Percentiles rank a stretch among this genome's conserved stretches.
Evolutionary conservation across 2,888 invertebrate species (phyloP).

Genomic region (Zelleria hepariella): DNA sequence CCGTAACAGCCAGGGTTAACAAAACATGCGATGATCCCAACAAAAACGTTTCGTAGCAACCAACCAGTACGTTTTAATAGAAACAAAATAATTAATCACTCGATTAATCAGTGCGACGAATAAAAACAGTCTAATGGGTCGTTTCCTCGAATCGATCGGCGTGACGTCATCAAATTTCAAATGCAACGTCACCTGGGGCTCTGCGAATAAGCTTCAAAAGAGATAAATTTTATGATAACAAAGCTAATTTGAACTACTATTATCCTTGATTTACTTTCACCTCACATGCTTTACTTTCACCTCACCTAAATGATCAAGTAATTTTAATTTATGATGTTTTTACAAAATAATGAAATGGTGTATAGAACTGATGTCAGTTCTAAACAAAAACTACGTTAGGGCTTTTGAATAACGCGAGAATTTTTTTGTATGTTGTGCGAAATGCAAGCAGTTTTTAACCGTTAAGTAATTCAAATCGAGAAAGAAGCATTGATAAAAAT

Average conservation of each 20-base stretch:
- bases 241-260: too few relatives aligned
- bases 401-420: too few relatives aligned
- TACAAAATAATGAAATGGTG: too few relatives aligned
- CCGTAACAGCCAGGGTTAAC: conserved; percentile 14
- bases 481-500: background rate
- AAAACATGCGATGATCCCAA: conserved; percentile 25
- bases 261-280: too few relatives aligned
- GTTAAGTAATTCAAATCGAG: conserved; percentile 13
- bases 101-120: conserved; percentile 71
- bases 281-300: too few relatives aligned
- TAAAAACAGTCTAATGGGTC: conserved; percentile 70
- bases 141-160: conserved; percentile 65
- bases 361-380: too few relatives aligned
- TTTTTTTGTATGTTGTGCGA: too few relatives aligned
- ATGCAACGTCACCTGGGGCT: conserved; percentile 47
- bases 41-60: conserved; percentile 34
- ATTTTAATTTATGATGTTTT: too few relatives aligned
- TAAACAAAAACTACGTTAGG: too few relatives aligned
- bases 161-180: conserved; percentile 63
- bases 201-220: background rate
- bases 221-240: too few relatives aligned
- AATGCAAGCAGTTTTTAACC: too few relatives aligned
- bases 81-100: conserved; percentile 67
- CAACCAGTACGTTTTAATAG: conserved; percentile 46
- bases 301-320: too few relatives aligned